Evolutionary conservation across 2,797 vertebrate genomes (phyloP), one percentile per base, ranked within the genome.

Genomic region (Typhlichthys eigenmanni): DNA sequence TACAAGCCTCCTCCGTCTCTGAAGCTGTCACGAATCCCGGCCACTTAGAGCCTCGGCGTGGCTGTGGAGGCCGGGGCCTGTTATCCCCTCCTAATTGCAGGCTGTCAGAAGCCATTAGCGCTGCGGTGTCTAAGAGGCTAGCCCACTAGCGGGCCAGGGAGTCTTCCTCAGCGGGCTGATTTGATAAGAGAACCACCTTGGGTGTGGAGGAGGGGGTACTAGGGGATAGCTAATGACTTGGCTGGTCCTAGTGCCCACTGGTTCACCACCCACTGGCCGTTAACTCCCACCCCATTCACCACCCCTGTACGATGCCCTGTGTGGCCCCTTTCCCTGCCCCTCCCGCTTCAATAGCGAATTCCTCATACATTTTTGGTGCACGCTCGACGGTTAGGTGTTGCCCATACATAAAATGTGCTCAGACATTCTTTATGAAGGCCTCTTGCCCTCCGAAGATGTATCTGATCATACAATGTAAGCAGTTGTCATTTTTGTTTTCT

Each of bases 101-200:
- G 77, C 76, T 92, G 90, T 93, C 86, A 88, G 80, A 88, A 91
- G 81, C 79, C 78, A 84, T 90, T 91, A 90, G 85, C 60, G 76
- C 72, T 46, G 60, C 70, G 80, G 71, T 79, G 68, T 81, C 86
- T 89, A 81, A 87, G 76, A 57, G 56, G 64, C 10, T 29, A 14
- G 47, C 13, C 17, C 58, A 60, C 73, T 64, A 53, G 64, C 85
- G 19, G 78, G 68, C 76, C 70, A 59, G 67, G 68, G 76, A 82
- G 84, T 82, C 80, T 43, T 43, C 38, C 38, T 43, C 38, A 43
- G 64, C 64, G 60, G 16, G 14, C 47, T 66, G 84, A 75, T 74
- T 29, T 85, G 76, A 87, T 74, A 45, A 9, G 72, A 72, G 76
- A 81, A 82, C 68, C 70, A 72, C 38, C 38, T 8, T 64, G 52